phyloP scores from a whole-genome alignment of 2,797 vertebrate species.

The Melanitta fusca region DNA sequence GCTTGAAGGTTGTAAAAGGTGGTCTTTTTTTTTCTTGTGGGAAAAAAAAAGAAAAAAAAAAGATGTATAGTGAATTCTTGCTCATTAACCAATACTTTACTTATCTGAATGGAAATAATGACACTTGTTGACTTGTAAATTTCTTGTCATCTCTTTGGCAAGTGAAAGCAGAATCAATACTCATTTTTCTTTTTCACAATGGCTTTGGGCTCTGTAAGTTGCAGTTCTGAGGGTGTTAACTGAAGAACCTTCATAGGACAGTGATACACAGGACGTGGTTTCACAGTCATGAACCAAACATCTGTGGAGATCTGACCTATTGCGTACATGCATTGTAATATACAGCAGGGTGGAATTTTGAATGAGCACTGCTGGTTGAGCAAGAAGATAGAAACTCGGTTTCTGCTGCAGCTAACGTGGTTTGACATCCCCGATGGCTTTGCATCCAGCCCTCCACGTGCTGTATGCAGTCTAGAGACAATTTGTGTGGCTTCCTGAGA shows the following conservation, averaged over 20 bases:
- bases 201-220: not conserved
- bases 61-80: not conserved
- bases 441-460: not conserved
- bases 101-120: not conserved
- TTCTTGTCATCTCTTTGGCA: not conserved
- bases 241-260: not conserved
- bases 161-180: not conserved
- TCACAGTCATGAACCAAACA: not conserved
- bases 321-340: not conserved
- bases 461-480: not conserved
- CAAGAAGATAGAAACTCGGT: not conserved
- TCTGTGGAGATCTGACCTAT: not conserved
- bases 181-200: not conserved
- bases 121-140: not conserved
- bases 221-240: not conserved
- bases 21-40: not conserved
- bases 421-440: not conserved
- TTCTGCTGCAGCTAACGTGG: not conserved
- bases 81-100: not conserved
- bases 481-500: not conserved
- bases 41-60: not conserved
- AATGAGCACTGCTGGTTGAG: not conserved
- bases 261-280: not conserved
- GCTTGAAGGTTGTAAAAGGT: not conserved
- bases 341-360: not conserved